Conservation (phyloP, 2,888 invertebrate genomes). For the Patella depressa region DNA sequence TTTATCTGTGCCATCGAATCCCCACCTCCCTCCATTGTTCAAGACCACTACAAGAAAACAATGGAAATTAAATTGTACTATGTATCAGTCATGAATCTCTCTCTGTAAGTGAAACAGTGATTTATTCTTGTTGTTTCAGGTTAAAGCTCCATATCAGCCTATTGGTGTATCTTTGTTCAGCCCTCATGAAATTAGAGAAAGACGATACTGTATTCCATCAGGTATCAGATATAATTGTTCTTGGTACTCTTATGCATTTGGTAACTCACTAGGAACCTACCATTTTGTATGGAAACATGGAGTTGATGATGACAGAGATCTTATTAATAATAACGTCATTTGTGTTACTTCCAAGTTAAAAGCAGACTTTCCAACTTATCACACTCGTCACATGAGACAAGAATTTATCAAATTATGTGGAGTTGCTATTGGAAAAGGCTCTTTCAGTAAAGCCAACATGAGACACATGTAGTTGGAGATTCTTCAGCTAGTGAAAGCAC, state of each 20-base stretch:
- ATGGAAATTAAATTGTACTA: no score
- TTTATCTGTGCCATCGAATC: no score
- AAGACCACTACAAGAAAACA: no score
- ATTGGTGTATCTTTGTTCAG: background rate
- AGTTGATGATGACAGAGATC: background rate
- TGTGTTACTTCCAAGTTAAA: background rate
- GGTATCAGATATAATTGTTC: background rate
- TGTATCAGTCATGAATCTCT: no score
- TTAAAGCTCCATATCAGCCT: background rate
- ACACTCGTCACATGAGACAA: conserved; percentile 13
- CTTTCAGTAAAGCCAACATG: background rate
- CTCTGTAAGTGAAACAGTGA: no score
- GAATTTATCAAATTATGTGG: conserved; percentile 16
- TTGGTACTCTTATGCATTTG: background rate
- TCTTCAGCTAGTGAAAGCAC: background rate
- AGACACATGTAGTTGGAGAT: background rate
- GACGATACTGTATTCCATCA: background rate
- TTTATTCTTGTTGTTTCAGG: background rate
- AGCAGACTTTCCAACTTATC: conserved; percentile 13
- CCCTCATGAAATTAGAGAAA: background rate
- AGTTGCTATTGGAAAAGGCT: background rate
- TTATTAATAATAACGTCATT: background rate
- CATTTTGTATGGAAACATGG: background rate
- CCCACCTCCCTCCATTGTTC: no score
- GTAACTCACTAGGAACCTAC: background rate